Evolutionary conservation across 2,113 vertebrate genomes (phyloP), one percentile per base, ranked within the genome.

Genomic region (Meles meles): DNA sequence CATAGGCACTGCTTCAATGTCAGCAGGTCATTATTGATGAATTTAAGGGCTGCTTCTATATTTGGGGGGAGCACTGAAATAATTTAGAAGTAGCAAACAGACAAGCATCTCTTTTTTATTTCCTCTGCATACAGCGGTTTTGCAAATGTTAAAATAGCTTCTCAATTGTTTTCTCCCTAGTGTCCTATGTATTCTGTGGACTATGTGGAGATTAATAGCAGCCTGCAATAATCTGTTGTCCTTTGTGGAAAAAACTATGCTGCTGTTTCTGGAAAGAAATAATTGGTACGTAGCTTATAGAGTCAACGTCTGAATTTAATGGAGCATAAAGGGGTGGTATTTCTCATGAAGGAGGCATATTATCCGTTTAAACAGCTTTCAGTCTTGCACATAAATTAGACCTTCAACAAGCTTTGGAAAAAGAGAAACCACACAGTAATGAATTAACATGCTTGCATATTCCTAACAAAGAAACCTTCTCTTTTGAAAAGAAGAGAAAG

Each of bases 321-420:
- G 94, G 95, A 98, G 97, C 98, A 97, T 98, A 98, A 98, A 98
- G 96, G 85, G 97, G 96, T 98, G 97, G 84, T 97, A 96, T 98
- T 98, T 98, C 97, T 98, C 97, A 93, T 86, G 97, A 98, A 98
- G 92, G 49, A 98, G 96, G 92, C 88, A 94, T 98, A 98, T 98
- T 98, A 98, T 98, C 96, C 88, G 37, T 98, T 98, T 98, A 98
- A 98, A 98, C 93, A 98, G 88, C 96, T 98, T 98, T 98, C 96
- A 96, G 74, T 98, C 97, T 98, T 98, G 79, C 81, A 97, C 71
- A 67, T 98, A 97, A 98, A 98, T 97, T 97, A 97, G 61, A 52
- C 90, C 44, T 97, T 98, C 86, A 71, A 97, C 96, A 98, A 98
- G 92, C 92, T 93, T 96, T 96, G 96, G 90, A 96, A 97, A 97